Percentiles rank a stretch among this genome's conserved stretches.
These are phyloP conservation scores for Helicoverpa zea DNA, from an alignment of 1,140 invertebrate genomes.

Conservation along the genomic window DNA sequence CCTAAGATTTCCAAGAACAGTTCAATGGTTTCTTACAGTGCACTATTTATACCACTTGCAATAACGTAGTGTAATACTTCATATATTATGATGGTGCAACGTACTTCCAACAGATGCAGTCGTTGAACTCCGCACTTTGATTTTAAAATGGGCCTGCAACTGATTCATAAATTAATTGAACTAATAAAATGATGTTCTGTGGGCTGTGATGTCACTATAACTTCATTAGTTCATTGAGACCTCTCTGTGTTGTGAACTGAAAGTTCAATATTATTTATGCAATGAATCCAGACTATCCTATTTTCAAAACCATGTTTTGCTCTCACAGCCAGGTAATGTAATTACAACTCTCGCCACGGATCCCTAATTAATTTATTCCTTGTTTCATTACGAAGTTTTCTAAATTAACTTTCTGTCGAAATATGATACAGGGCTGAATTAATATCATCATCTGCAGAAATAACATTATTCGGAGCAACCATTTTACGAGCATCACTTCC, in stretches of 20 bases:
- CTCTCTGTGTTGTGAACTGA: background rate
- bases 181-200: slow-evolving; percentile 1
- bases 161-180: slow-evolving; percentile 44
- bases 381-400: slow-evolving; percentile 2
- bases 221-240: background rate
- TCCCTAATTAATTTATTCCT: background rate
- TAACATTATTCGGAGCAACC: slow-evolving; percentile 39
- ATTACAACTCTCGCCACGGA: background rate
- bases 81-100: slow-evolving; percentile 32
- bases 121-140: slow-evolving; percentile 48
- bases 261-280: background rate
- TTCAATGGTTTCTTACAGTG: slow-evolving; percentile 39
- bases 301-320: background rate
- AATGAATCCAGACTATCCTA: background rate
- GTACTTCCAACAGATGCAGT: slow-evolving; percentile 40
- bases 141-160: slow-evolving; percentile 33
- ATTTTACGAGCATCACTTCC: slow-evolving; percentile 41
- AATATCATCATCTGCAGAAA: slow-evolving; percentile 18
- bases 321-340: background rate
- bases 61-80: slow-evolving; percentile 31
- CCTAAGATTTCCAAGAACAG: slow-evolving; percentile 35
- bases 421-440: slow-evolving; percentile 12
- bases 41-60: slow-evolving; percentile 42
- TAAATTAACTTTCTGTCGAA: slow-evolving; percentile 7
- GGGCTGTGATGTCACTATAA: background rate